Percentiles rank a stretch among this genome's conserved stretches.
These are phyloP conservation scores for Premnoplex brunnescens DNA, from an alignment of 2,797 vertebrate species.

Conservation along the genomic window DNA sequence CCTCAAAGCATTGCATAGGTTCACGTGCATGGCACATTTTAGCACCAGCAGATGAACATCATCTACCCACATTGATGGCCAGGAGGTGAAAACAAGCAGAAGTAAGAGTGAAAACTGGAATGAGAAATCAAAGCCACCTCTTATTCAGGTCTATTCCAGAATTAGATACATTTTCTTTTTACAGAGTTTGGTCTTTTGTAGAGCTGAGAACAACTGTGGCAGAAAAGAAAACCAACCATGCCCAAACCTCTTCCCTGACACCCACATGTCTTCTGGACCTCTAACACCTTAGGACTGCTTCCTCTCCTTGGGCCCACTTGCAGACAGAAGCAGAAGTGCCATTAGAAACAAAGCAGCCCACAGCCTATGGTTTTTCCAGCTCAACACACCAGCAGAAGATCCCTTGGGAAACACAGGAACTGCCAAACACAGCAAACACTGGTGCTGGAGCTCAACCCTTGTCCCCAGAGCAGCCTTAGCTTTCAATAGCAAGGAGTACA, in stretches of 20 bases:
- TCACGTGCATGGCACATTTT: no score
- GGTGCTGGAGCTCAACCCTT: not conserved
- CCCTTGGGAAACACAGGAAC: not conserved
- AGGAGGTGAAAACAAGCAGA: not conserved
- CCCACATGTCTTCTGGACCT: not conserved
- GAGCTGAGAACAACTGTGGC: accelerated
- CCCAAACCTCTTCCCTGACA: not conserved
- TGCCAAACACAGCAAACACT: not conserved
- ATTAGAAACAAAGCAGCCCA: not conserved
- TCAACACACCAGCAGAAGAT: not conserved
- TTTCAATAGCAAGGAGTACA: not conserved
- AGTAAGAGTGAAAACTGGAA: not conserved
- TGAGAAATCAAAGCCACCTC: not conserved
- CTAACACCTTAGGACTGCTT: not conserved
- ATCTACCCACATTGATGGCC: accelerated
- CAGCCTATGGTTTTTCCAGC: not conserved
- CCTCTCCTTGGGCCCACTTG: not conserved
- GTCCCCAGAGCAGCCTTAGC: not conserved
- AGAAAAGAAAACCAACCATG: not conserved
- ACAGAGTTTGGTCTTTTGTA: not conserved
- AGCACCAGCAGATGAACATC: not conserved
- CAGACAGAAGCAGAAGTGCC: not conserved
- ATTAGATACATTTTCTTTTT: not conserved
- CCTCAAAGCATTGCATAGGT: not conserved
- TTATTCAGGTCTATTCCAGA: not conserved